Evolutionary conservation across 2,888 invertebrate species (phyloP).

Genomic region (Heliconius aoede): DNA sequence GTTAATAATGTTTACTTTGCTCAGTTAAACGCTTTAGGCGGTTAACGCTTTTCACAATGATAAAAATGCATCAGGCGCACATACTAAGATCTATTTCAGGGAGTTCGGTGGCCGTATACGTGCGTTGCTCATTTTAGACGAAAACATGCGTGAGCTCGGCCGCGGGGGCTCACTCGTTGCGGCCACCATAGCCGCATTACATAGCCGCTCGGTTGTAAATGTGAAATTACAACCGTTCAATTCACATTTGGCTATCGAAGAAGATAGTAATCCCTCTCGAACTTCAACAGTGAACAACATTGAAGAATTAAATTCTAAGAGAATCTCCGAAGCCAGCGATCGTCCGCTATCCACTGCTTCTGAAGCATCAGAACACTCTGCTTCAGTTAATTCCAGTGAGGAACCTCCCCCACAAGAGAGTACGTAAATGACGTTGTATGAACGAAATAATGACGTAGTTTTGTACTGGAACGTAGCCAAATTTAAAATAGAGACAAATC

Average conservation of each 20-base stretch:
- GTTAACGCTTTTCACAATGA: too few species aligned
- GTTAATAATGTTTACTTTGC: not conserved
- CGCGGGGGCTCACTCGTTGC: conserved; percentile 85
- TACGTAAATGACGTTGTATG: conserved; percentile 75
- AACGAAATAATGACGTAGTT: conserved; percentile 78
- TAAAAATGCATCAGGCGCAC: conserved; percentile 75
- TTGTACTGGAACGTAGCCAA: conserved; percentile 80
- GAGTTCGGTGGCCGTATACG: conserved; percentile 77
- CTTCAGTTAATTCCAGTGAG: conserved; percentile 81
- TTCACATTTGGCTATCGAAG: conserved; percentile 61
- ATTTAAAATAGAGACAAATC: conserved; percentile 78
- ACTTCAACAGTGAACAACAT: conserved; percentile 58
- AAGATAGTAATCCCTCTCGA: conserved; percentile 62
- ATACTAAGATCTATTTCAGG: conserved; percentile 79
- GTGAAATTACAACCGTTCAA: conserved; percentile 67
- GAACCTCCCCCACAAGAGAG: conserved; percentile 79
- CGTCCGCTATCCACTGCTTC: conserved; percentile 79
- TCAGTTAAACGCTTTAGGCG: not conserved
- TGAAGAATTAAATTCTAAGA: conserved; percentile 62
- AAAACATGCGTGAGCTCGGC: conserved; percentile 82
- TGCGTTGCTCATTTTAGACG: conserved; percentile 77
- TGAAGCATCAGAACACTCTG: conserved; percentile 77
- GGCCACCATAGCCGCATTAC: conserved; percentile 80
- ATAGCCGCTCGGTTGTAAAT: conserved; percentile 72
- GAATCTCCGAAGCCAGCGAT: conserved; percentile 73